Conservation (phyloP, 2,113 vertebrate species). For the Meriones unguiculatus region DNA sequence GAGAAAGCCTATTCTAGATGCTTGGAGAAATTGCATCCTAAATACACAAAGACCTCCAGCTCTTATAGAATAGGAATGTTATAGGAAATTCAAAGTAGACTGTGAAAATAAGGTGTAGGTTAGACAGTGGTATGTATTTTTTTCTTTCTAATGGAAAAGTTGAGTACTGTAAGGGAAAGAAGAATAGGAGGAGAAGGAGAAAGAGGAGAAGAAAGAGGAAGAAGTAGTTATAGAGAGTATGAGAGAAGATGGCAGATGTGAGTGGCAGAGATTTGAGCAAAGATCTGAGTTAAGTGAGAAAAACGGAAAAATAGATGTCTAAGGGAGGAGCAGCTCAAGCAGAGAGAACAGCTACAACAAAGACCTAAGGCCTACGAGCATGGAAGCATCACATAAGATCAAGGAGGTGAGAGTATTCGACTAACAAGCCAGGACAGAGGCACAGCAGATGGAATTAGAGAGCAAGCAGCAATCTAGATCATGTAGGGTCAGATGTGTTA, state of each 20-base stretch:
- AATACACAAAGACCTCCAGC: not conserved
- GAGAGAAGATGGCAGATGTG: not conserved
- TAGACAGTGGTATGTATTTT: not conserved
- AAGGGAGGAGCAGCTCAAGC: not conserved
- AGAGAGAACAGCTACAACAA: not conserved
- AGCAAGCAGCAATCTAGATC: not conserved
- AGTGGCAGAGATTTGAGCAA: not conserved
- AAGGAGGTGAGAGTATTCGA: not conserved
- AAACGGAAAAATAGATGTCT: not conserved
- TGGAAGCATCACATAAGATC: not conserved
- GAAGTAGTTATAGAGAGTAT: accelerated
- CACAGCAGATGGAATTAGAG: not conserved
- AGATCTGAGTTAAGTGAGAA: not conserved
- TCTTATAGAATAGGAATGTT: not conserved
- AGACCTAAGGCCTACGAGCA: not conserved
- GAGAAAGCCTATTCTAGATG: not conserved
- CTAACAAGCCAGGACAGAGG: not conserved
- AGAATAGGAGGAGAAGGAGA: too few relatives aligned
- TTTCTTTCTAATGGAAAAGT: not conserved
- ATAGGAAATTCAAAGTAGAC: not conserved
- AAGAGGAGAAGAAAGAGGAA: too few relatives aligned
- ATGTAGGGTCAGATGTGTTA: not conserved
- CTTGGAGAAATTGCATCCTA: not conserved
- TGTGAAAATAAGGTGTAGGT: not conserved
- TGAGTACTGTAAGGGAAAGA: not conserved